A percentile compares a stretch with the other conserved stretches of the same genome.
Evolutionary conservation across 2,888 invertebrate species (phyloP).

Genomic region (Oasisia sp.): DNA sequence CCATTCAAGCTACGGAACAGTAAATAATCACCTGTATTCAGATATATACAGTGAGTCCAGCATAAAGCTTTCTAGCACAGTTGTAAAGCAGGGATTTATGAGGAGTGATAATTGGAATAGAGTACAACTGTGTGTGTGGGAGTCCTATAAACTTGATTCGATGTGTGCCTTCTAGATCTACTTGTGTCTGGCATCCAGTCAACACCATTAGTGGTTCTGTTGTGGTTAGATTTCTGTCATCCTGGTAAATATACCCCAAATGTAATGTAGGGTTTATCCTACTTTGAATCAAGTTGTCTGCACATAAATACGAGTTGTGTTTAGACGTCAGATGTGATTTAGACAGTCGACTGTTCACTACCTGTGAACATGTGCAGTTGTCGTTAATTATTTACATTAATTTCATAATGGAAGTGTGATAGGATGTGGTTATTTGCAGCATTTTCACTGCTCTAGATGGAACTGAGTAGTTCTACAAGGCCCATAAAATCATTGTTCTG

Average conservation of each 20-base stretch:
- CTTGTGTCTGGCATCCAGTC: too few relatives aligned
- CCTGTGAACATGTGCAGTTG: not conserved
- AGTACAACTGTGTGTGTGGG: not conserved
- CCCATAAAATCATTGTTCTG: not conserved
- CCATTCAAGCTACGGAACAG: not conserved
- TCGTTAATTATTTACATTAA: not conserved
- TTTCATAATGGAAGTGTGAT: not conserved
- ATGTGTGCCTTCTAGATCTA: too few relatives aligned
- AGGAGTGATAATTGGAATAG: not conserved
- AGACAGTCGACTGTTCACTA: not conserved
- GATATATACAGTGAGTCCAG: not conserved
- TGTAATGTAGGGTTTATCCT: not conserved
- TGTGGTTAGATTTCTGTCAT: too few relatives aligned
- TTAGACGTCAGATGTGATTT: not conserved
- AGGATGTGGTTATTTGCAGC: not conserved
- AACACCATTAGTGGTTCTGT: too few relatives aligned
- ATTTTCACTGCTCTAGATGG: too few relatives aligned
- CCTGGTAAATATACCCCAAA: too few relatives aligned
- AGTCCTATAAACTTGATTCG: not conserved
- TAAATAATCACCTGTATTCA: not conserved
- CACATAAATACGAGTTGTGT: not conserved
- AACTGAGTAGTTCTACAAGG: not conserved
- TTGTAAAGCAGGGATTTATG: not conserved
- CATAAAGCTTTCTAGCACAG: not conserved
- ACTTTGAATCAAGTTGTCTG: not conserved